A percentile compares a stretch with the other conserved stretches of the same genome.
Conservation (phyloP, 2,888 invertebrate genomes). For the Acleris emargana region DNA sequence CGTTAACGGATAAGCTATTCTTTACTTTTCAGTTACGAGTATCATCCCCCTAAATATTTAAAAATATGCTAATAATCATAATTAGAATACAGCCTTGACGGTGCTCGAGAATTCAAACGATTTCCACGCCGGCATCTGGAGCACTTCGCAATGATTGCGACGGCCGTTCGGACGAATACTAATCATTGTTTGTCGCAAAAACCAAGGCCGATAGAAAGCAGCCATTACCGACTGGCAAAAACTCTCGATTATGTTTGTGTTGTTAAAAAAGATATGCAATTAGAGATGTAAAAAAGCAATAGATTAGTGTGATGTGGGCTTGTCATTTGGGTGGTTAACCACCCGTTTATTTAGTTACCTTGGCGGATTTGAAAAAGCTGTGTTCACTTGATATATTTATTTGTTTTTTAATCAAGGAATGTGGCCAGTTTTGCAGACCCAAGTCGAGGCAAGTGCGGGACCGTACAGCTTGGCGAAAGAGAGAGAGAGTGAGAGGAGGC, state of each 20-base stretch:
- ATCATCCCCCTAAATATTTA: too few relatives aligned
- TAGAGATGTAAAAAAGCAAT: slow-evolving; percentile 12
- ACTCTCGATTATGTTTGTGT: slow-evolving; percentile 7
- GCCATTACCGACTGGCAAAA: slow-evolving; percentile 17
- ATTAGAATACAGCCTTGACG: too few relatives aligned
- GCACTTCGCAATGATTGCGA: slow-evolving; percentile 12
- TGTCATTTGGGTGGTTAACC: neutral
- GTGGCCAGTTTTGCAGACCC: too few relatives aligned
- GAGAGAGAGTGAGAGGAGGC: too few relatives aligned
- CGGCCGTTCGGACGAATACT: slow-evolving; percentile 6
- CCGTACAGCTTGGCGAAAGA: too few relatives aligned
- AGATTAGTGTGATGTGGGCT: neutral
- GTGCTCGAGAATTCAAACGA: too few relatives aligned
- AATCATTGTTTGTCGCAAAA: slow-evolving; percentile 25
- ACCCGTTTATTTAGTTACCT: neutral
- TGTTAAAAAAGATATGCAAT: slow-evolving; percentile 15
- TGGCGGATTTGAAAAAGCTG: slow-evolving; percentile 1
- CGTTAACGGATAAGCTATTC: too few relatives aligned
- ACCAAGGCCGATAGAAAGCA: slow-evolving; percentile 30
- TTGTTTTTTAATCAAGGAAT: too few relatives aligned
- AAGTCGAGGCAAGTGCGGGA: too few relatives aligned
- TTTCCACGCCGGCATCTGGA: neutral
- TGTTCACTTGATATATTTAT: too few relatives aligned
- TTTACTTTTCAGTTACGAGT: too few relatives aligned
- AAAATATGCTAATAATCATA: slow-evolving; percentile 37